Conservation (phyloP, 1,140 invertebrate genomes). For the Pinna nobilis region DNA sequence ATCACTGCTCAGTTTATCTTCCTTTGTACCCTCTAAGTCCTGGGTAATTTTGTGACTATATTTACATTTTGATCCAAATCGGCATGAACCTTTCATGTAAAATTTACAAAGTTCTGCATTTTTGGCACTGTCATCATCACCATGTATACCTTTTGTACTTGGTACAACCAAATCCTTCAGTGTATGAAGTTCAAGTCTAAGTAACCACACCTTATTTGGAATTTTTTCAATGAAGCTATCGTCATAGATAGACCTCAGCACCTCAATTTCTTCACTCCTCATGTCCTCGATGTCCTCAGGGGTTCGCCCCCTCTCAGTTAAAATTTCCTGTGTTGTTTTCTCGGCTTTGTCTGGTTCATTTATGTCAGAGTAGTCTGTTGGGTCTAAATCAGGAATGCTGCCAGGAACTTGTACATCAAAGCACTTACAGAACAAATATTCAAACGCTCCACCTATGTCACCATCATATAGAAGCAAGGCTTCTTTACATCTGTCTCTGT, state of each 20-base stretch:
- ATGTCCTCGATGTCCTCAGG: conserved; percentile 56
- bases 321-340: not conserved
- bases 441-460: conserved; percentile 63
- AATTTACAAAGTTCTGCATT: conserved; percentile 60
- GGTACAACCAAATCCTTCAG: conserved; percentile 47
- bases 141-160: conserved; percentile 4
- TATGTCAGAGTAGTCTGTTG: not conserved
- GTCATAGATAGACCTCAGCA: conserved; percentile 67
- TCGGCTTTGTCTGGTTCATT: not conserved
- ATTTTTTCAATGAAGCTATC: conserved; percentile 65
- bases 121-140: not conserved
- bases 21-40: conserved; percentile 10
- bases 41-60: conserved; percentile 49
- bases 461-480: conserved; percentile 65
- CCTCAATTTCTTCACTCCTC: conserved; percentile 68
- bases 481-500: conserved; percentile 58
- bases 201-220: conserved; percentile 60
- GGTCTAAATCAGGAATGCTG: not conserved
- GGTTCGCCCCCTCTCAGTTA: conserved; percentile 18
- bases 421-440: conserved; percentile 64
- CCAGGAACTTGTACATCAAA: conserved; percentile 37
- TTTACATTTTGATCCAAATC: conserved; percentile 59
- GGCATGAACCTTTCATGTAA: conserved; percentile 64
- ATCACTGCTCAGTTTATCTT: too few relatives aligned
- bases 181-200: conserved; percentile 57